phyloP scores from a whole-genome alignment of 2,797 vertebrate species.

The Peromyscus nudipes region DNA sequence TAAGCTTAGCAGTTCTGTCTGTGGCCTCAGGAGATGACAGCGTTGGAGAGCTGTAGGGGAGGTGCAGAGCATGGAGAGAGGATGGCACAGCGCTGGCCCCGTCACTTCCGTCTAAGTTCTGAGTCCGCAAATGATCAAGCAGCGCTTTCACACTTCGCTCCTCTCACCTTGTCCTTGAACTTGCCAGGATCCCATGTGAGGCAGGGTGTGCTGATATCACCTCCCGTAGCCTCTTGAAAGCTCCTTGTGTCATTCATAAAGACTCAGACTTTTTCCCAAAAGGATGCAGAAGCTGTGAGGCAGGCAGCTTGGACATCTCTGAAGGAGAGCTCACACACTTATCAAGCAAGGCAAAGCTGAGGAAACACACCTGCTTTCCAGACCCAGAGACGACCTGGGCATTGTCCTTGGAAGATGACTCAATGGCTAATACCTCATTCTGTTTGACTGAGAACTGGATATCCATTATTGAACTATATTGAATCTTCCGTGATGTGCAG shows the following conservation, averaged over 20 bases:
- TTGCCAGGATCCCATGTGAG: neutral
- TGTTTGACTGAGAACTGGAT: neutral
- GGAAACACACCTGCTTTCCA: neutral
- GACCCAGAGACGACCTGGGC: neutral
- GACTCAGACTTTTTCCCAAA: neutral
- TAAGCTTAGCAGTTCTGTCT: neutral
- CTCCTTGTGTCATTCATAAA: neutral
- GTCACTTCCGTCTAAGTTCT: neutral
- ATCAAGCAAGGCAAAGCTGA: neutral
- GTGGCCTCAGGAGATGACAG: neutral
- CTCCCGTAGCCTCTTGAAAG: neutral
- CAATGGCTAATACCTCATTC: neutral
- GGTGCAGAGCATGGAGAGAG: fast-evolving
- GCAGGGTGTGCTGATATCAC: neutral
- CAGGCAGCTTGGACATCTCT: neutral
- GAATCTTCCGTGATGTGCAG: neutral
- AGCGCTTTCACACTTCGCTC: neutral
- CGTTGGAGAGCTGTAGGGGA: fast-evolving
- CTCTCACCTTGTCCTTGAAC: neutral
- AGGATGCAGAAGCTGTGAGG: neutral
- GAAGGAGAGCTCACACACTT: neutral
- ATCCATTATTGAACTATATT: neutral
- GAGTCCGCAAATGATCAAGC: neutral
- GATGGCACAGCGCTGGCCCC: fast-evolving
- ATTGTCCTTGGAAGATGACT: neutral